A percentile compares a stretch with the other conserved stretches of the same genome.
These are phyloP conservation scores for Daboia siamensis DNA, from an alignment of 2,113 vertebrate genomes.

Conservation along the genomic window DNA sequence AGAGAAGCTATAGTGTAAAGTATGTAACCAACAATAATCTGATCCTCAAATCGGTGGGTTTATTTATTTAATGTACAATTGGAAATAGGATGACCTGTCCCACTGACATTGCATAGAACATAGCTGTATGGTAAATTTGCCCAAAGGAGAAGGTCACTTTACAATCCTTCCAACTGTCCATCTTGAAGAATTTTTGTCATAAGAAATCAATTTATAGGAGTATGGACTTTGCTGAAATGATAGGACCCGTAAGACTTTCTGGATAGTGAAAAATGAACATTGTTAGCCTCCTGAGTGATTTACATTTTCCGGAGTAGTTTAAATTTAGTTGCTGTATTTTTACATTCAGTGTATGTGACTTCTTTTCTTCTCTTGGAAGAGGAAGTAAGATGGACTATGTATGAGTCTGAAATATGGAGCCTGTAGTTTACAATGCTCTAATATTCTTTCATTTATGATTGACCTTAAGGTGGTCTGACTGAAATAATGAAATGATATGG, in stretches of 20 bases:
- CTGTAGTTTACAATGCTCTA: neutral
- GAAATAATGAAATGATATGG: neutral
- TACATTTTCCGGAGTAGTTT: conserved; percentile 20
- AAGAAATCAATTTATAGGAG: conserved; percentile 56
- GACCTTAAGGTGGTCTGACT: neutral
- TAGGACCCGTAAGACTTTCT: conserved; percentile 41
- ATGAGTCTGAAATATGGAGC: neutral
- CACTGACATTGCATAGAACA: neutral
- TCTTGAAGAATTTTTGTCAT: conserved; percentile 55
- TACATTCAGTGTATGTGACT: conserved; percentile 13
- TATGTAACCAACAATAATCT: neutral
- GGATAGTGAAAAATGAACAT: conserved; percentile 54
- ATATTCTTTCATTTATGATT: neutral
- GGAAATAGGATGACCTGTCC: neutral
- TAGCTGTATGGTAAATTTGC: conserved; percentile 30
- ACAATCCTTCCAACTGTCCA: conserved; percentile 45
- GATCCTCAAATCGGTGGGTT: neutral
- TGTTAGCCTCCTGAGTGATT: conserved; percentile 46
- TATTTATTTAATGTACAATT: fast-evolving
- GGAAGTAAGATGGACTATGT: conserved; percentile 16
- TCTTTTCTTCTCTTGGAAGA: conserved; percentile 16
- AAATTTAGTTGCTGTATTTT: conserved; percentile 27
- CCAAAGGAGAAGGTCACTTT: conserved; percentile 44
- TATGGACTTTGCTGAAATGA: conserved; percentile 45
- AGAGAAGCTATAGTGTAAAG: neutral